These are phyloP conservation scores for Anisognathus igniventris DNA, from an alignment of 2,797 vertebrate genomes.

Conservation along the genomic window DNA sequence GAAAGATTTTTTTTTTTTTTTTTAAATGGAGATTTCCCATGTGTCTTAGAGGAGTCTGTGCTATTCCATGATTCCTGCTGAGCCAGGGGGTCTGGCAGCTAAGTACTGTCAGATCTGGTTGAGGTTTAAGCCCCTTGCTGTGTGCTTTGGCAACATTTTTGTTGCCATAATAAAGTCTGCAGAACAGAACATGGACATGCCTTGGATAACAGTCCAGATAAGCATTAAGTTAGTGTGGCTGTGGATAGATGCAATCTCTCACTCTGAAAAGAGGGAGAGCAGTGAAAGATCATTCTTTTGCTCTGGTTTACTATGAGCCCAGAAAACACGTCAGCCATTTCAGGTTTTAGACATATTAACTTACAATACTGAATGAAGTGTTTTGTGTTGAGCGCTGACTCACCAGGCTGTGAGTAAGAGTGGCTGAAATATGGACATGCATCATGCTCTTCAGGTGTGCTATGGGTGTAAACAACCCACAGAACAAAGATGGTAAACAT, in stretches of 20 bases:
- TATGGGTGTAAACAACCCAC: background rate
- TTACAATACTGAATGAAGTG: background rate
- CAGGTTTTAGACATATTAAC: background rate
- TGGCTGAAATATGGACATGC: background rate
- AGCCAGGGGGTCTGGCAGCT: background rate
- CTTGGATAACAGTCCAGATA: background rate
- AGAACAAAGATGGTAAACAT: background rate
- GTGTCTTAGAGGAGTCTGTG: background rate
- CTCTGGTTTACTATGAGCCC: background rate
- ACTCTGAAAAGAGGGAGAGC: background rate
- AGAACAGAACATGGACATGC: background rate
- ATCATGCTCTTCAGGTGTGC: background rate
- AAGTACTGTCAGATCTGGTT: background rate
- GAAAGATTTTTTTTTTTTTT: background rate
- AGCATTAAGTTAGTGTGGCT: background rate
- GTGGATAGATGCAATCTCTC: background rate
- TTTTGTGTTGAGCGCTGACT: background rate
- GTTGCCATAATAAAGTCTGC: background rate
- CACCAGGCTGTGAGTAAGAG: background rate
- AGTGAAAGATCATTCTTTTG: background rate
- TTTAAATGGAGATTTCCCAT: background rate
- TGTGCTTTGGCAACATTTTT: background rate
- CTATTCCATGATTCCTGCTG: background rate
- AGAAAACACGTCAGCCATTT: background rate
- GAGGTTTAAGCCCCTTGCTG: background rate